Base-by-base conservation (phyloP, 2,888 invertebrate genomes). In the Timandra comae region DNA sequence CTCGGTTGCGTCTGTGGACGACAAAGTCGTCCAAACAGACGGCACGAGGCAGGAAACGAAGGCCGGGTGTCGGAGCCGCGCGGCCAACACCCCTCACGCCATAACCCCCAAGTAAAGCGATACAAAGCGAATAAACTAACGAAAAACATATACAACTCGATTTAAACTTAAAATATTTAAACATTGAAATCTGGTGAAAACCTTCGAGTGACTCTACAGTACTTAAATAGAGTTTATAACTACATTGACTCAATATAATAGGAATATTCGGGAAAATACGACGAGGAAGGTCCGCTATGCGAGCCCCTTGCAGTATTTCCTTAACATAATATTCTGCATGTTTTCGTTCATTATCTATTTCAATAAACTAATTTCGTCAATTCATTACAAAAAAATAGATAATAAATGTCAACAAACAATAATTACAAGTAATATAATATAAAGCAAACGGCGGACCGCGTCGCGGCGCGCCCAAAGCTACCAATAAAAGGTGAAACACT, bases 401-500 rank as follows among this genome's bases (percentile, higher is more conserved):
- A 38, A 38, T 38, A 35, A 35, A 41, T 32, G 35, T 6, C 13
- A 30, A 29, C 29, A 38, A 32, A 34, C 25, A 27, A 21, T 11
- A 26, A 16, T 16, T 16, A 20, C 20, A 11, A 16, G 16, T 16
- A 16, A 16, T 16, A 23, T 13, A 20, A 27, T 22, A 26, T 33
- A 37, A 37, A 41, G 41, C 41, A 27, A 29, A 28, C 16, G 30
- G 35, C 38, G 38, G 38, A 35, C 43, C 35, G 40, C 37, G 35
- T 27, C 41, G 39, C 38, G 45, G 16, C 48, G 46, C 41, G 43
- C 52, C 48, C 41, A 51, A 55, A 69, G 68, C 69, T 67, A 69
- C 66, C 66, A 71, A 68, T 68, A 66, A 65, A 71, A 44, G 69
- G 69, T 69, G 71, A 71, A 66, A 68, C 48, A 56, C 48, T 38